Percentiles rank a stretch among this genome's conserved stretches.
These are phyloP conservation scores for Equus przewalskii DNA, from an alignment of 2,113 vertebrate species.

Conservation along the genomic window DNA sequence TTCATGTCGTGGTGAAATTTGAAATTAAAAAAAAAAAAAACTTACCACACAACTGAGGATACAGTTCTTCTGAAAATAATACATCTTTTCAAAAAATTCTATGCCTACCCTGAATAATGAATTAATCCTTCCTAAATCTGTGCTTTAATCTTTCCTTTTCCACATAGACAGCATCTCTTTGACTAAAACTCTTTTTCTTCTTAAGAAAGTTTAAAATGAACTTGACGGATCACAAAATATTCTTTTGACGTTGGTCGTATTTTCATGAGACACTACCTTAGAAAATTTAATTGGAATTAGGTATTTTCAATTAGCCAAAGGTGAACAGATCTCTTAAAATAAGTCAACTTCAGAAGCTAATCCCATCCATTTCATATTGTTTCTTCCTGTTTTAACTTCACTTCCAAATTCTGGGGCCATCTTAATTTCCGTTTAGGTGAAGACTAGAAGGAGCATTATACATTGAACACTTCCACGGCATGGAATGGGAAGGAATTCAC, in stretches of 20 bases:
- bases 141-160: constrained; percentile 4
- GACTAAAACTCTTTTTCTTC: background rate
- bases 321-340: background rate
- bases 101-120: background rate
- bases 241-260: background rate
- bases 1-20: background rate
- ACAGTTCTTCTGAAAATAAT: background rate
- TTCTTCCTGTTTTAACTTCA: constrained; percentile 27
- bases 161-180: background rate
- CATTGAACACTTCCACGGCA: background rate
- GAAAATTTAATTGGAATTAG: background rate
- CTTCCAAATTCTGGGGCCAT: background rate
- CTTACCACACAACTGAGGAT: background rate
- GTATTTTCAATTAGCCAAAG: constrained; percentile 25
- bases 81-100: background rate
- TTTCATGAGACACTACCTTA: background rate
- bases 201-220: constrained; percentile 5
- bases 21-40: background rate
- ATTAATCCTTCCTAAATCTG: background rate
- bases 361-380: background rate
- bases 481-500: fast-evolving
- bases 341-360: constrained; percentile 4
- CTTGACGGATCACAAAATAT: background rate
- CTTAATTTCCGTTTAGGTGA: background rate
- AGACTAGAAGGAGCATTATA: background rate